These are phyloP conservation scores for Microcebus murinus DNA, from an alignment of 2,113 vertebrate genomes.

Conservation along the genomic window DNA sequence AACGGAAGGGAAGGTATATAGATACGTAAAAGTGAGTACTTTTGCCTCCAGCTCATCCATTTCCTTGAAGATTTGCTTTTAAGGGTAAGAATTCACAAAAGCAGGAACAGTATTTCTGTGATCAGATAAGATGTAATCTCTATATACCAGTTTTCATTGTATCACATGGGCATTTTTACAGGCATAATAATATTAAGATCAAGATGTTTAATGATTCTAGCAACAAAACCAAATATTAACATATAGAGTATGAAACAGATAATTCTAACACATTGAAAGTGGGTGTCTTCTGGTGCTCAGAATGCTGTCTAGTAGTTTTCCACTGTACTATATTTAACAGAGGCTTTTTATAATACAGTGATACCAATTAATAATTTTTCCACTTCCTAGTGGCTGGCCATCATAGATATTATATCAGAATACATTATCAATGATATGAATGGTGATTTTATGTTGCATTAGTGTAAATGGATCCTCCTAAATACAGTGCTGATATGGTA, in stretches of 20 bases:
- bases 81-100: slow-evolving; percentile 32
- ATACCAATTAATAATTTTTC: slow-evolving; percentile 69
- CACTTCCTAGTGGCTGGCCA: not conserved
- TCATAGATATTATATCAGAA: not conserved
- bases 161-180: not conserved
- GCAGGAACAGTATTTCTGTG: not conserved
- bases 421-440: not conserved
- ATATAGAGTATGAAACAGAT: not conserved
- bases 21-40: not conserved
- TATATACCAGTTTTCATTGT: not conserved
- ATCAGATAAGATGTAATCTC: not conserved
- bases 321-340: slow-evolving; percentile 63
- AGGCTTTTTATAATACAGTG: slow-evolving; percentile 56
- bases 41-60: not conserved
- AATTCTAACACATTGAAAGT: slow-evolving; percentile 50
- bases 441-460: not conserved
- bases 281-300: slow-evolving; percentile 41
- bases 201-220: slow-evolving; percentile 49
- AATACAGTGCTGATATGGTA: not conserved
- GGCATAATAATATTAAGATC: slow-evolving; percentile 20
- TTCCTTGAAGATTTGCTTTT: slow-evolving; percentile 45
- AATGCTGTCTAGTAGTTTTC: slow-evolving; percentile 63
- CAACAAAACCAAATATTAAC: slow-evolving; percentile 55
- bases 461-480: not conserved
- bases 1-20: not conserved